Percentiles rank a stretch among this genome's conserved stretches.
These are phyloP conservation scores for Zeus faber DNA, from an alignment of 2,113 vertebrate genomes.

Conservation along the genomic window DNA sequence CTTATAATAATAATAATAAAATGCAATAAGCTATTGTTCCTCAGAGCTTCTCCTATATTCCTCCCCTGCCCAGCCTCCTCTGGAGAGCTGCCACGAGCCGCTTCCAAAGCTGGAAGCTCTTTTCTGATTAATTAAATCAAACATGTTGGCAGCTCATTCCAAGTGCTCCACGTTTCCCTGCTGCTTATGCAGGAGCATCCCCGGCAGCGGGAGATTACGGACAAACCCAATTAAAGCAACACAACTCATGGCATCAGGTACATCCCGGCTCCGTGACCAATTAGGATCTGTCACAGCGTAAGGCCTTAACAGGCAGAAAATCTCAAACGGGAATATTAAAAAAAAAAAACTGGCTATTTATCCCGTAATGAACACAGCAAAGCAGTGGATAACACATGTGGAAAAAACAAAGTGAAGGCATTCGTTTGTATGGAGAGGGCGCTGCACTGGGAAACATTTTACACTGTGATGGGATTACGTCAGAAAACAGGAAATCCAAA, in stretches of 20 bases:
- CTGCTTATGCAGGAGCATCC: slow-evolving; percentile 62
- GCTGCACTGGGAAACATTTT: slow-evolving; percentile 1
- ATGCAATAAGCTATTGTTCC: too few species aligned
- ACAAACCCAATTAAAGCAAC: slow-evolving; percentile 73
- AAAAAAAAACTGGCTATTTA: slow-evolving; percentile 57
- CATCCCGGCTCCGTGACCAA: slow-evolving; percentile 66
- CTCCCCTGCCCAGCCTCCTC: slow-evolving; percentile 53
- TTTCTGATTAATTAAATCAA: slow-evolving; percentile 77
- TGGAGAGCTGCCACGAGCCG: slow-evolving; percentile 45
- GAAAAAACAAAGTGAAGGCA: slow-evolving; percentile 44
- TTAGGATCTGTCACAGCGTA: slow-evolving; percentile 73
- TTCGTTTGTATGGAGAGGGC: too few species aligned
- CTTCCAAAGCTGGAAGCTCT: slow-evolving; percentile 65
- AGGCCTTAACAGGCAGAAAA: slow-evolving; percentile 50
- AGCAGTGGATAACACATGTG: slow-evolving; percentile 44
- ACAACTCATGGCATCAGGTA: slow-evolving; percentile 69
- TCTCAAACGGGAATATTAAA: slow-evolving; percentile 56
- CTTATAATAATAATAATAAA: too few species aligned
- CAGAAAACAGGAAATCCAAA: background rate
- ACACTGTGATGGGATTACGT: background rate
- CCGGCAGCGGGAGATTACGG: slow-evolving; percentile 62
- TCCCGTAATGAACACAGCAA: slow-evolving; percentile 57
- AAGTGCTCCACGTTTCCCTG: slow-evolving; percentile 67
- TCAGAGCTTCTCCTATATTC: too few species aligned
- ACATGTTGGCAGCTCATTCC: slow-evolving; percentile 68